phyloP scores from a whole-genome alignment of 2,888 invertebrate genomes.

The Apodemia zela region DNA sequence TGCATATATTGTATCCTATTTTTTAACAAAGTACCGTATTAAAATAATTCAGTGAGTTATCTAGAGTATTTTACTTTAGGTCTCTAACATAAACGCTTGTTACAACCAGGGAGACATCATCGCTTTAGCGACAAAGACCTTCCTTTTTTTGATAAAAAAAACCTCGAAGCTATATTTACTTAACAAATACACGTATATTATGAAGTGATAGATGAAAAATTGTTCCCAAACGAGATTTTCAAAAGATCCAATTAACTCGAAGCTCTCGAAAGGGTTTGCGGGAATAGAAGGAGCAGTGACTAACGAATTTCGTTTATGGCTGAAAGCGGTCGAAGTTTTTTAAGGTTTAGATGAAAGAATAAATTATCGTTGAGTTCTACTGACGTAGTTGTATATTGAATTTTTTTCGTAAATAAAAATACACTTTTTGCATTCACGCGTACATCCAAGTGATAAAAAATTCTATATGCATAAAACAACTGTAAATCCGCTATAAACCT shows the following conservation, averaged over 20 bases:
- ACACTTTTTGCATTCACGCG: not conserved
- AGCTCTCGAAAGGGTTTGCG: conserved; percentile 57
- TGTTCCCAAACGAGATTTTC: conserved; percentile 54
- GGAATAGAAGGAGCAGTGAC: conserved; percentile 55
- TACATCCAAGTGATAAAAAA: not conserved
- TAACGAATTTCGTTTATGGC: conserved; percentile 55
- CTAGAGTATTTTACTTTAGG: conserved; percentile 26
- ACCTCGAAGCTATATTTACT: conserved; percentile 49
- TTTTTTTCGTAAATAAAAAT: conserved; percentile 17
- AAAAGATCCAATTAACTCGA: conserved; percentile 67
- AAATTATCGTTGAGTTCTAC: conserved; percentile 40
- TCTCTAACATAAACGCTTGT: too few relatives aligned
- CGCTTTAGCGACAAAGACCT: too few relatives aligned
- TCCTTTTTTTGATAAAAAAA: too few relatives aligned
- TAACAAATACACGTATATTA: conserved; percentile 42
- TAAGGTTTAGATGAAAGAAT: conserved; percentile 47
- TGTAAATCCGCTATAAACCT: too few relatives aligned
- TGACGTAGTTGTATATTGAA: conserved; percentile 26
- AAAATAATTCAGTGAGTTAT: too few relatives aligned
- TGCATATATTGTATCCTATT: too few relatives aligned
- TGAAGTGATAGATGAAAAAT: conserved; percentile 60
- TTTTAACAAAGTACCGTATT: too few relatives aligned
- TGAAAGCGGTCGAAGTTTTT: conserved; percentile 51
- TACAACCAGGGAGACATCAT: too few relatives aligned
- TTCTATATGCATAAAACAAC: not conserved